Conservation (phyloP, 1,140 invertebrate genomes). For the Pinna nobilis region DNA sequence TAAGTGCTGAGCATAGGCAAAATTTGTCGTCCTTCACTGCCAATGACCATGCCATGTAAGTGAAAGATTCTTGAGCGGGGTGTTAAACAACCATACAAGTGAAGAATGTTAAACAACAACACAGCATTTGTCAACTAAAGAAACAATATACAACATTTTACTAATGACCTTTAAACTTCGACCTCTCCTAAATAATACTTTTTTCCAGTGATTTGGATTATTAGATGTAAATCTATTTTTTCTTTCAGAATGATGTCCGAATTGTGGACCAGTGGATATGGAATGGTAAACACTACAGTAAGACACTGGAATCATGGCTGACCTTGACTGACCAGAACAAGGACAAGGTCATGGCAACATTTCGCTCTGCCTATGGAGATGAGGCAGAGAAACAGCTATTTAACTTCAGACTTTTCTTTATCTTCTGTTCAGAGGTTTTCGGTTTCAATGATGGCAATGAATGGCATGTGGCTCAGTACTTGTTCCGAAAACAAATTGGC, state of each 20-base stretch:
- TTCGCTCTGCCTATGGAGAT: slow-evolving; percentile 53
- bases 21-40: too few relatives aligned
- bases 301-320: slow-evolving; percentile 67
- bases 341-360: slow-evolving; percentile 54
- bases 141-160: too few relatives aligned
- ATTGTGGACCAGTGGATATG: slow-evolving; percentile 63
- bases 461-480: slow-evolving; percentile 63
- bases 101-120: too few relatives aligned
- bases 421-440: slow-evolving; percentile 70
- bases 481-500: slow-evolving; percentile 57
- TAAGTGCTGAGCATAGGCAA: too few relatives aligned
- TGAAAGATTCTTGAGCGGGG: too few relatives aligned
- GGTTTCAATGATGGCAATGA: slow-evolving; percentile 64
- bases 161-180: too few relatives aligned
- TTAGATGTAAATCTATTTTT: too few relatives aligned
- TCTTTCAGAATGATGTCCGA: slow-evolving; percentile 54
- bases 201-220: too few relatives aligned
- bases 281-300: slow-evolving; percentile 63
- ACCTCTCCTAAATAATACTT: too few relatives aligned
- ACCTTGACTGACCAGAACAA: slow-evolving; percentile 53
- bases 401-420: slow-evolving; percentile 69
- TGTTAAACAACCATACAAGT: too few relatives aligned
- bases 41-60: too few relatives aligned
- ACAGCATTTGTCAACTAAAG: too few relatives aligned
- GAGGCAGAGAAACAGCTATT: slow-evolving; percentile 62